Evolutionary conservation across 35 echinoderm and acorn worm species (phyloP).

Genomic region (Lytechinus variegatus): DNA sequence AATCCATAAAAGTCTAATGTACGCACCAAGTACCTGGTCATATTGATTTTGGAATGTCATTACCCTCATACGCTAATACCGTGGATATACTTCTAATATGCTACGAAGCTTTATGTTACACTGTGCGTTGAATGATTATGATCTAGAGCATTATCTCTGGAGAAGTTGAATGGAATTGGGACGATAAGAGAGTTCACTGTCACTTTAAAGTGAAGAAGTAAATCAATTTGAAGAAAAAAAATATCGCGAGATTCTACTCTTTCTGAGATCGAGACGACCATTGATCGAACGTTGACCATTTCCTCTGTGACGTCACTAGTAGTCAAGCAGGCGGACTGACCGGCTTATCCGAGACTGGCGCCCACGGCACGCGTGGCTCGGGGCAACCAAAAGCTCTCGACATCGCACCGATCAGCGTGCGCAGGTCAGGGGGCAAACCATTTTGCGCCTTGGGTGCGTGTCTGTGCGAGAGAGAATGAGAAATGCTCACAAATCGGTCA

Average conservation of each 20-base stretch:
- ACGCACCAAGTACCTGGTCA: not conserved
- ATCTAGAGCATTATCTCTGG: not conserved
- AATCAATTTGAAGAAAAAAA: not conserved
- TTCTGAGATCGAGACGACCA: not conserved
- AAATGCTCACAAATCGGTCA: not conserved
- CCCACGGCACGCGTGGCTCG: conserved; percentile 27
- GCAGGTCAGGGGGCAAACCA: not conserved
- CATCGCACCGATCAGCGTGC: not conserved
- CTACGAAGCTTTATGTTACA: not conserved
- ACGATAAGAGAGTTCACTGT: not conserved
- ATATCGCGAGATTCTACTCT: not conserved
- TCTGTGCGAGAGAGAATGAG: not conserved
- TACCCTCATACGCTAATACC: not conserved
- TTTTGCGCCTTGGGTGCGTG: not conserved
- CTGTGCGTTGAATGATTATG: not conserved
- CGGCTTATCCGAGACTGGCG: not conserved
- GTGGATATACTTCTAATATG: not conserved
- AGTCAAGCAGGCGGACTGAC: conserved; percentile 34
- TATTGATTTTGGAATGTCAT: not conserved
- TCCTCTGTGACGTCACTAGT: not conserved
- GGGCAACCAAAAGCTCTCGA: not conserved
- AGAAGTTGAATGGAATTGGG: not conserved
- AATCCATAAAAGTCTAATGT: not conserved
- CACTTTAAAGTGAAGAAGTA: not conserved
- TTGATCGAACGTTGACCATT: conserved; percentile 1